A percentile compares a stretch with the other conserved stretches of the same genome.
Evolutionary conservation across 2,888 invertebrate genomes (phyloP).

Genomic region (Micoletzkya japonica): DNA sequence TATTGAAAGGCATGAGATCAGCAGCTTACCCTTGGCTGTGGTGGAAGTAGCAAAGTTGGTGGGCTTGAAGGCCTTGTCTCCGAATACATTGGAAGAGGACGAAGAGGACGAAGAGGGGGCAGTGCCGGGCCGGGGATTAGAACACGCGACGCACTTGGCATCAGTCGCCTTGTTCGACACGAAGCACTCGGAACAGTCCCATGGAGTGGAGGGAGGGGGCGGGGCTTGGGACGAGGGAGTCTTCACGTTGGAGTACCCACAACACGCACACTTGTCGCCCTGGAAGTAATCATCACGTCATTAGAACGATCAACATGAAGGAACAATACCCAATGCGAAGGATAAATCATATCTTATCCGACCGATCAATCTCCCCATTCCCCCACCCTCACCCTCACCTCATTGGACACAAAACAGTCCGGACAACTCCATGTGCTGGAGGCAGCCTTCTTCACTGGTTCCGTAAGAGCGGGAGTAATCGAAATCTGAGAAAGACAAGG

Average conservation of each 20-base stretch:
- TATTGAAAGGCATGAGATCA: not conserved
- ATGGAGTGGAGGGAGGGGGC: conserved; percentile 1
- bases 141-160: conserved; percentile 29
- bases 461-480: too few species aligned
- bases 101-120: not conserved
- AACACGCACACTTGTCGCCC: not conserved
- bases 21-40: not conserved
- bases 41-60: not conserved
- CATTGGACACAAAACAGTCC: too few species aligned
- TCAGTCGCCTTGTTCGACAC: conserved; percentile 32
- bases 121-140: not conserved
- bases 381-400: too few species aligned
- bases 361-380: too few species aligned
- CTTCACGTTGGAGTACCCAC: too few species aligned
- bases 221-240: not conserved
- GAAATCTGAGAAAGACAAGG: too few species aligned
- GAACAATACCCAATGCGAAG: too few species aligned
- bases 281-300: not conserved
- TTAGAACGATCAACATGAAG: too few species aligned
- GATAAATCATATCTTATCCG: too few species aligned
- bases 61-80: conserved; percentile 22
- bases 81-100: conserved; percentile 12
- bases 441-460: too few species aligned
- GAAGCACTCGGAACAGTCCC: conserved; percentile 35
- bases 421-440: too few species aligned